Percentiles rank a stretch among this genome's conserved stretches.
These are phyloP conservation scores for Polypedilum pembai DNA, from an alignment of 1,140 invertebrate species.

Conservation along the genomic window DNA sequence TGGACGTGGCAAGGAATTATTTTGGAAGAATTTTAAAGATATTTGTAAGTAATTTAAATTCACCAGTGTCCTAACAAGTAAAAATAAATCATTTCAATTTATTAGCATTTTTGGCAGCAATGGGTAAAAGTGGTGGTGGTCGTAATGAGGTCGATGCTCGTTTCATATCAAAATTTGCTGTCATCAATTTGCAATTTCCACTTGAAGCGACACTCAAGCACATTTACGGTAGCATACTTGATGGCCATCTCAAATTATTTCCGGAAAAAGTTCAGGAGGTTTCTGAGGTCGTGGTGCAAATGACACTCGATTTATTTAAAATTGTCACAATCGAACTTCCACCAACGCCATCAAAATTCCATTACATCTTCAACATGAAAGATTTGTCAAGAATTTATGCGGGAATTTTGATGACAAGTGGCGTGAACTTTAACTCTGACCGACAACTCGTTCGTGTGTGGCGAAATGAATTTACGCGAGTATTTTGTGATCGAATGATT, in stretches of 20 bases:
- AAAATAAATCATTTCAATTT: neutral
- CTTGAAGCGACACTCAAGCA: slow-evolving; percentile 65
- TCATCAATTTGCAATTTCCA: slow-evolving; percentile 79
- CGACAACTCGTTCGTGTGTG: slow-evolving; percentile 74
- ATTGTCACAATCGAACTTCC: slow-evolving; percentile 65
- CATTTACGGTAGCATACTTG: slow-evolving; percentile 76
- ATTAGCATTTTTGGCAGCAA: slow-evolving; percentile 7
- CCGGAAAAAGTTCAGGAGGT: slow-evolving; percentile 55
- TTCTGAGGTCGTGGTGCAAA: slow-evolving; percentile 58
- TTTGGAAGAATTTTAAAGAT: slow-evolving; percentile 81
- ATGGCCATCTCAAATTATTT: slow-evolving; percentile 65
- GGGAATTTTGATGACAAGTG: slow-evolving; percentile 67
- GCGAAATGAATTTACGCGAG: slow-evolving; percentile 79
- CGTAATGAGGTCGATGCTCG: slow-evolving; percentile 82
- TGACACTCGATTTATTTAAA: slow-evolving; percentile 78
- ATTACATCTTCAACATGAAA: slow-evolving; percentile 88
- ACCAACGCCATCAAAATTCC: slow-evolving; percentile 88
- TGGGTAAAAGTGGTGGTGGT: slow-evolving; percentile 63
- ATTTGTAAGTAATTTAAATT: neutral
- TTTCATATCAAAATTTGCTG: slow-evolving; percentile 80
- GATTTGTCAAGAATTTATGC: slow-evolving; percentile 77
- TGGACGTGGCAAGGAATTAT: slow-evolving; percentile 79
- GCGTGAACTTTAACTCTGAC: slow-evolving; percentile 54
- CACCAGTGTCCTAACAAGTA: too few relatives aligned
- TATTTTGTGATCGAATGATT: slow-evolving; percentile 80